Base-by-base conservation (phyloP, 1,140 invertebrate genomes). In the Aphelinus certus region DNA sequence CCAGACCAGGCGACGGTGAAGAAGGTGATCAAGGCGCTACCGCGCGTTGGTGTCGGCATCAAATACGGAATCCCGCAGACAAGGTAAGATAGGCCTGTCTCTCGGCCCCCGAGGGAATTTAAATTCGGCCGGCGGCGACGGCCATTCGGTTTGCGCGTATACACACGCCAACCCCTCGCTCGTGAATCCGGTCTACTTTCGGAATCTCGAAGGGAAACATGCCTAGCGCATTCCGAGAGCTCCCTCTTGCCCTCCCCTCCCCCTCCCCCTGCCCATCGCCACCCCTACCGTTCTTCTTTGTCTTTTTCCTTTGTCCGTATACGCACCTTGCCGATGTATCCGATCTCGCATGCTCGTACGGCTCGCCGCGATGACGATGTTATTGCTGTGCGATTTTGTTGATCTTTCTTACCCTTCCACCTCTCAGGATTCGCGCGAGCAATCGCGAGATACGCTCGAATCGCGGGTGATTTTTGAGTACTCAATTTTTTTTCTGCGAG, bases 61-160 rank as follows among this genome's bases (percentile, higher is more conserved):
- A 99, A 99, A 88, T 99, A 99, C 85, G 98, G 98, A 77, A 96
- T 99, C 81, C 96, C 96, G 47, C 98, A 99, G 90, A 97, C 96
- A 73, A 94, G 95, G 94, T 95, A 87, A 90, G 89, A 85, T 75
- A 43, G 48, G 3, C 48, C 68, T 75, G 53, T 26, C 57, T 64
- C 56, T 60, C 66, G 64, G 63, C 73, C 26, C 62, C 47, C 5
- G 26, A 7, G 45, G 46, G 46, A 65, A 65, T 72, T 65, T 51
- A 65, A 63, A 76, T 62, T 82, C 81, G 10, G 80, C 77, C 7
- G 60, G 68, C 3, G 49, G 47, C 58, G 58, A 42, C 65, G 53
- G n/a, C 86, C 7, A 83, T 83, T 61, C 6, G n/a, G 9, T 87
- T 87, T 26, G 26, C 26, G 26, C 70, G 71, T 58, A 68, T 48